Evolutionary conservation across 2,888 invertebrate genomes (phyloP).

Genomic region (Pherbina coryleti): DNA sequence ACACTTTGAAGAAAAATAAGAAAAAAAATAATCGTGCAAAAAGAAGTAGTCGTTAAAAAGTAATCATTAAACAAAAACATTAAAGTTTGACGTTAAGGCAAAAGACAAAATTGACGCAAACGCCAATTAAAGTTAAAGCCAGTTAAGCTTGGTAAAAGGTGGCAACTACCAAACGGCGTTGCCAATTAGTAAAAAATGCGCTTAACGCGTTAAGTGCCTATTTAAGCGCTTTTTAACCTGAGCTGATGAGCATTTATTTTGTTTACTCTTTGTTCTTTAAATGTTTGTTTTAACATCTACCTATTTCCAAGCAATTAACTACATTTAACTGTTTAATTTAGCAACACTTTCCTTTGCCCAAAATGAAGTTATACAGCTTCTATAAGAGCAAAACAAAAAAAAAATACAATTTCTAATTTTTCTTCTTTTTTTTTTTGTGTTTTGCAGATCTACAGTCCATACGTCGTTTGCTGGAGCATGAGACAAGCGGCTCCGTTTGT

Average conservation of each 20-base stretch:
- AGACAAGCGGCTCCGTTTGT: conserved; percentile 78
- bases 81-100: not conserved
- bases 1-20: not conserved
- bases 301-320: not conserved
- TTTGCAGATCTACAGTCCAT: conserved; percentile 87
- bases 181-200: conserved; percentile 3
- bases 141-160: not conserved
- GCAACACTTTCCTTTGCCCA: not conserved
- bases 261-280: too few species aligned
- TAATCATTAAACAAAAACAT: not conserved
- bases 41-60: not conserved
- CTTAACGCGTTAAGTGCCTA: not conserved
- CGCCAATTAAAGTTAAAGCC: not conserved
- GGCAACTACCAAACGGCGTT: not conserved
- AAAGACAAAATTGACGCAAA: not conserved
- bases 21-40: not conserved
- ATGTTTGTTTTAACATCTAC: not conserved
- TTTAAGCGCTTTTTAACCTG: conserved; percentile 2
- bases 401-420: not conserved
- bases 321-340: not conserved
- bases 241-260: not conserved
- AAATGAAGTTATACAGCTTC: too few species aligned
- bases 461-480: conserved; percentile 82
- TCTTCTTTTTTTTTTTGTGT: conserved; percentile 34
- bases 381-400: not conserved